Conservation (phyloP, 1,140 invertebrate genomes). For the Cataglyphis hispanica region DNA sequence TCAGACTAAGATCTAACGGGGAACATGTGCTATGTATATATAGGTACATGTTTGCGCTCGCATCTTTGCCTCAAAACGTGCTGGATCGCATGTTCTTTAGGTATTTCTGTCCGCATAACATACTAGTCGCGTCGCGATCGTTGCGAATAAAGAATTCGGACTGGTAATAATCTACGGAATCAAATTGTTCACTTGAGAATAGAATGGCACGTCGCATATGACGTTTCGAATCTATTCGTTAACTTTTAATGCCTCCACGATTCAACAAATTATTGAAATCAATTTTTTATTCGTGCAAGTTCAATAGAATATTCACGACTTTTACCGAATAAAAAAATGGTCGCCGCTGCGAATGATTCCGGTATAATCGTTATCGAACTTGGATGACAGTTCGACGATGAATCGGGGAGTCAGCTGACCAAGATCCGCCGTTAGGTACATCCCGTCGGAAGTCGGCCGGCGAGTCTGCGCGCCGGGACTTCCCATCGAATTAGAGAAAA, state of each 20-base stretch:
- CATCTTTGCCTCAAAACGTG: constrained; percentile 37
- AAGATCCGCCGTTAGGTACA: constrained; percentile 66
- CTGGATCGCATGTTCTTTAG: constrained; percentile 31
- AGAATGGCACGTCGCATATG: not conserved
- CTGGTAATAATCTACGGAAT: constrained; percentile 8
- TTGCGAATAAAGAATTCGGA: constrained; percentile 20
- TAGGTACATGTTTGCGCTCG: not conserved
- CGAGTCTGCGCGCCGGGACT: constrained; percentile 75
- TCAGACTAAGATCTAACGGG: constrained; percentile 61
- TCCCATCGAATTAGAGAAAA: constrained; percentile 82
- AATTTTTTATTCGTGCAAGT: constrained; percentile 16
- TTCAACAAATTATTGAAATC: not conserved
- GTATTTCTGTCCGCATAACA: constrained; percentile 35
- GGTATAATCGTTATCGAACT: constrained; percentile 70
- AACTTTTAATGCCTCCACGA: not conserved
- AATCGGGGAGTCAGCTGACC: constrained; percentile 72
- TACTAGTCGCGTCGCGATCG: constrained; percentile 10
- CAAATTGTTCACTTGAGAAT: constrained; percentile 23
- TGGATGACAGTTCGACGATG: constrained; percentile 53
- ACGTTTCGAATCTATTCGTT: not conserved
- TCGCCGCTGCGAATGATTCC: constrained; percentile 14
- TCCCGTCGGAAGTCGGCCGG: constrained; percentile 66
- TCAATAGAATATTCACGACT: not conserved
- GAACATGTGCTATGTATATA: constrained; percentile 42
- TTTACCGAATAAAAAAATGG: not conserved